Percentiles rank a stretch among this genome's conserved stretches.
Evolutionary conservation across 2,113 vertebrate species (phyloP).

Genomic region (Oxygymnocypris stewartii): DNA sequence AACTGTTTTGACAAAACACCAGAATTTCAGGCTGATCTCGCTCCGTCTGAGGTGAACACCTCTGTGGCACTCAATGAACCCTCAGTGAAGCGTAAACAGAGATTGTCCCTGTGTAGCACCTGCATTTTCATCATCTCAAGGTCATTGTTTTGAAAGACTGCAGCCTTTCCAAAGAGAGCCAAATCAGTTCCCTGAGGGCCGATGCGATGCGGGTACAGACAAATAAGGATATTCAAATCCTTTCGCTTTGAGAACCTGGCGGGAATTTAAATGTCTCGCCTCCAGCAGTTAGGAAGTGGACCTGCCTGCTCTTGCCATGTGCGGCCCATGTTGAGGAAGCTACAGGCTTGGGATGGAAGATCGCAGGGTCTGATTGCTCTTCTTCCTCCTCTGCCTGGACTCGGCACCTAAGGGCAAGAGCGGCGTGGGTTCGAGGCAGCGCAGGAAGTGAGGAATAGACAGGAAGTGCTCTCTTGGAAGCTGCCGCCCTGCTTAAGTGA

Average conservation of each 20-base stretch:
- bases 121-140: not conserved
- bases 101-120: not conserved
- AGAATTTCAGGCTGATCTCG: slow-evolving; percentile 1
- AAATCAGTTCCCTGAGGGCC: slow-evolving; percentile 7
- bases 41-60: not conserved
- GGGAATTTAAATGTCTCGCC: slow-evolving; percentile 69
- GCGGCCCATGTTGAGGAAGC: slow-evolving; percentile 51
- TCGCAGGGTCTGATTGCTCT: slow-evolving; percentile 47
- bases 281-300: slow-evolving; percentile 39
- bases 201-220: slow-evolving; percentile 47
- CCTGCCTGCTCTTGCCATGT: slow-evolving; percentile 60
- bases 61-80: not conserved
- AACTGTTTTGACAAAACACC: not conserved
- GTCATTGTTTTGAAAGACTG: slow-evolving; percentile 9
- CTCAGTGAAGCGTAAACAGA: not conserved
- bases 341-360: slow-evolving; percentile 47
- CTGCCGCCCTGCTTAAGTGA: slow-evolving; percentile 2
- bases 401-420: slow-evolving; percentile 41
- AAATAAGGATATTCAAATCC: slow-evolving; percentile 71
- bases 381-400: slow-evolving; percentile 39
- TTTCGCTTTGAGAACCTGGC: slow-evolving; percentile 65
- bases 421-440: not conserved
- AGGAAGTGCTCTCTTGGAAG: slow-evolving; percentile 21
- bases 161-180: slow-evolving; percentile 20
- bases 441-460: slow-evolving; percentile 21